A percentile compares a stretch with the other conserved stretches of the same genome.
phyloP scores from a whole-genome alignment of 2,113 vertebrate species.

The Salvator merianae region DNA sequence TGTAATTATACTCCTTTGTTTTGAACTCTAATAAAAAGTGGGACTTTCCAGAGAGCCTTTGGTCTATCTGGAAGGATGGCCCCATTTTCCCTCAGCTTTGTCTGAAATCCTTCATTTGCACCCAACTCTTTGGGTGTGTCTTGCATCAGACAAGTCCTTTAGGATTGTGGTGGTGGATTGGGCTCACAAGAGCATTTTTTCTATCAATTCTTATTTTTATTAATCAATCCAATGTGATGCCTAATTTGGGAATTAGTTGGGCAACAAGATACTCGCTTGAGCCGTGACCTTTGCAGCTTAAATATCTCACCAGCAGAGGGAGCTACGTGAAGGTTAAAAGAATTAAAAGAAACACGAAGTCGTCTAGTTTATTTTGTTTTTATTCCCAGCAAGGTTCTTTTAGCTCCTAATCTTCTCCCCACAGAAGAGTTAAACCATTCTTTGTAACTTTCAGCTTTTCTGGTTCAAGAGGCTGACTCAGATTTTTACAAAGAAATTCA shows the following conservation, averaged over 20 bases:
- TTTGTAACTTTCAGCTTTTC: background rate
- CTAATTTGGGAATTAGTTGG: background rate
- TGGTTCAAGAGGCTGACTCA: slow-evolving; percentile 11
- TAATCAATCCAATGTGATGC: no score
- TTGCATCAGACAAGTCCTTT: no score
- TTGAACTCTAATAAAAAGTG: no score
- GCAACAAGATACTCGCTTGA: background rate
- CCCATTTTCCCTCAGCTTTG: no score
- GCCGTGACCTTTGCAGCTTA: background rate
- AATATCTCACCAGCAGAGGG: background rate
- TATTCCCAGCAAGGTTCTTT: background rate
- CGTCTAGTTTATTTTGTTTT: no score
- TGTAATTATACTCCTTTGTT: no score
- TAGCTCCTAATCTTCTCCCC: background rate
- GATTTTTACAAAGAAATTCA: background rate
- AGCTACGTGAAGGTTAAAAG: background rate
- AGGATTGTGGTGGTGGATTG: no score
- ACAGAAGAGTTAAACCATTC: background rate
- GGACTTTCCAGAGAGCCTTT: no score
- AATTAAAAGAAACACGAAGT: background rate
- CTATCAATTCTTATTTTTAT: background rate
- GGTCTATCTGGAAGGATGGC: no score
- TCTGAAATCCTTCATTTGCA: no score
- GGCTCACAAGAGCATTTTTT: background rate
- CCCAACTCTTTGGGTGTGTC: no score